phyloP scores from a whole-genome alignment of 2,113 vertebrate genomes.

The Argyrosomus japonicus region DNA sequence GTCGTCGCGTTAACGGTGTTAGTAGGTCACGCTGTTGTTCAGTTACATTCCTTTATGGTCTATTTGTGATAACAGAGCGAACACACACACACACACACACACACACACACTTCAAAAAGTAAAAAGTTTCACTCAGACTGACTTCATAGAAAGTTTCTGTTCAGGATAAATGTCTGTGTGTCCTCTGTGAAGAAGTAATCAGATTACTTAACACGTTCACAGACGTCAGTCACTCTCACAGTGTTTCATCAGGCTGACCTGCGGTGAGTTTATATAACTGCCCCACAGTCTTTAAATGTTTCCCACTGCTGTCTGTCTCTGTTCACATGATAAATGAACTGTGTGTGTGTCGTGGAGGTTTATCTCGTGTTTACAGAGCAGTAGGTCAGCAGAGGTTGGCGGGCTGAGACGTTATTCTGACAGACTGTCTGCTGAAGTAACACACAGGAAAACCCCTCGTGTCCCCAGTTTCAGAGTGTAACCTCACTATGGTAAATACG shows the following conservation, averaged over 20 bases:
- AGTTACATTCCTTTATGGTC: constrained; percentile 35
- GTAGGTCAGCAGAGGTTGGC: constrained; percentile 1
- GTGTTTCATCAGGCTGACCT: not conserved
- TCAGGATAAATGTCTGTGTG: not conserved
- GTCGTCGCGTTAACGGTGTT: constrained; percentile 25
- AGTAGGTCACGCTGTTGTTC: constrained; percentile 55
- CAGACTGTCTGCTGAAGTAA: constrained; percentile 1
- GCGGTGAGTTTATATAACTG: constrained; percentile 25
- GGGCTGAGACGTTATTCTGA: constrained; percentile 9
- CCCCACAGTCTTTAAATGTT: not conserved
- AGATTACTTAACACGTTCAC: not conserved
- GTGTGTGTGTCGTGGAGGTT: not conserved
- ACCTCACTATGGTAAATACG: too few species aligned
- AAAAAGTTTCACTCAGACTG: not conserved
- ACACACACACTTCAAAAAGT: not conserved
- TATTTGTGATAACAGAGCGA: not conserved
- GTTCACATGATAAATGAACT: constrained; percentile 20
- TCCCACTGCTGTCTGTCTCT: constrained; percentile 42
- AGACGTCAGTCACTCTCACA: not conserved
- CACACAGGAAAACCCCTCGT: not conserved
- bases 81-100: not conserved
- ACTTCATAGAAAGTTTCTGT: not conserved
- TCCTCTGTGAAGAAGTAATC: not conserved
- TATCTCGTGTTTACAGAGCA: constrained; percentile 8
- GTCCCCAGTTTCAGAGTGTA: too few species aligned